Evolutionary conservation across 1,140 invertebrate species (phyloP), one percentile per base, ranked within the genome.

Genomic region (Eciton burchellii): DNA sequence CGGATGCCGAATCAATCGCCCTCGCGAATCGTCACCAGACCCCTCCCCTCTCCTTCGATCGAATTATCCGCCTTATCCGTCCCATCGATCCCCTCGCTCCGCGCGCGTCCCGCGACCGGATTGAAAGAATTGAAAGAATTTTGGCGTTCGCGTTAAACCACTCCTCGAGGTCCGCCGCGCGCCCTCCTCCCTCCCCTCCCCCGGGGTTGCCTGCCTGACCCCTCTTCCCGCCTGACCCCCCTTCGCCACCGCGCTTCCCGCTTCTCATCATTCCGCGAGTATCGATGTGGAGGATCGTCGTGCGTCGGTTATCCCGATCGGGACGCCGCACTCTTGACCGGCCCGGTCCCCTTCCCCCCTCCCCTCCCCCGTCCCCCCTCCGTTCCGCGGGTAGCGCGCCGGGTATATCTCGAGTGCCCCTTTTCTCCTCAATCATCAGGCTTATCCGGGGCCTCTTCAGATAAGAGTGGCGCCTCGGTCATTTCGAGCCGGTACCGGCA

Each of bases 401-500:
- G 60, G 35, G 62, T 63, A 82, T 88, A 85, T 88, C 84, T 88
- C 83, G 86, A 88, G 87, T 85, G 87, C 73, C 81, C 79, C 87
- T 88, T 88, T 83, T 66, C 87, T 89, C 84, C 86, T 84, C 90
- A 83, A 90, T 88, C 89, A 91, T 92, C 89, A 86, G 84, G 82
- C 89, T 91, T 92, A 92, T 92, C 91, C 84, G 83, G 60, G 26
- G 74, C 84, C 87, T 73, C 88, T 77, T 63, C 56, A 89, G 92
- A 92, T 92, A 92, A 91, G 88, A 82, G 41, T 90, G 92, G 91
- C 91, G 91, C 91, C 92, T 88, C 70, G 88, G 85, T 89, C 91
- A 91, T 91, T 91, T 89, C 85, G 81, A 86, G 77, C 65, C 82
- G 63, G 84, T 86, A 77, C 84, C 76, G 70, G 82, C 62, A 77